Percentiles rank a stretch among this genome's conserved stretches.
phyloP scores from a whole-genome alignment of 2,113 vertebrate genomes.

The Notiomystis cincta region DNA sequence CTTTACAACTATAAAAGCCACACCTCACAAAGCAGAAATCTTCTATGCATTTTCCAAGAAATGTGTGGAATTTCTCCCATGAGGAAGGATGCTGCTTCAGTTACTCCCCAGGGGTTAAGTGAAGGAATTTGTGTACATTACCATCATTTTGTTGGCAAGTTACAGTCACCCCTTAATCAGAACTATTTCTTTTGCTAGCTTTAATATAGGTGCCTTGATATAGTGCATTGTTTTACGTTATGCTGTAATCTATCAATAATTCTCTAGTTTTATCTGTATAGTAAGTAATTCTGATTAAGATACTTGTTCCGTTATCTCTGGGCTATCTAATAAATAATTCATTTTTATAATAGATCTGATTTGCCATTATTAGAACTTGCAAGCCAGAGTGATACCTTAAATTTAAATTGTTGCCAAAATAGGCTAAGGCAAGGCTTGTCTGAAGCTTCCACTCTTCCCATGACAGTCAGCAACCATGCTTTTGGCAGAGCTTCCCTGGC shows the following conservation, averaged over 20 bases:
- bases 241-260: not conserved
- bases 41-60: not conserved
- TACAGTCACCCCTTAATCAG: not conserved
- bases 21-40: not conserved
- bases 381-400: not conserved
- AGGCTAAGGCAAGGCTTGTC: not conserved
- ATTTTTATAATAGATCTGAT: not conserved
- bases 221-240: not conserved
- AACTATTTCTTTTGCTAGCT: not conserved
- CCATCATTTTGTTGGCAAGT: not conserved
- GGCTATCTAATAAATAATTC: not conserved
- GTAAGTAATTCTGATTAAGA: not conserved
- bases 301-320: not conserved
- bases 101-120: not conserved
- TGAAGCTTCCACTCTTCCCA: not conserved
- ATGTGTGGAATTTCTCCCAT: not conserved
- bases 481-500: not conserved
- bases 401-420: not conserved
- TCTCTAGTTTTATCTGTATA: not conserved
- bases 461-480: not conserved
- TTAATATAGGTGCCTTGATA: not conserved
- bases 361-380: not conserved
- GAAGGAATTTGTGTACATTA: not conserved
- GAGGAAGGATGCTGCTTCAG: rapidly evolving
- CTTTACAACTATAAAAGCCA: not conserved